Evolutionary conservation across 2,113 vertebrate genomes (phyloP).

Genomic region (Corythornis vintsioides): DNA sequence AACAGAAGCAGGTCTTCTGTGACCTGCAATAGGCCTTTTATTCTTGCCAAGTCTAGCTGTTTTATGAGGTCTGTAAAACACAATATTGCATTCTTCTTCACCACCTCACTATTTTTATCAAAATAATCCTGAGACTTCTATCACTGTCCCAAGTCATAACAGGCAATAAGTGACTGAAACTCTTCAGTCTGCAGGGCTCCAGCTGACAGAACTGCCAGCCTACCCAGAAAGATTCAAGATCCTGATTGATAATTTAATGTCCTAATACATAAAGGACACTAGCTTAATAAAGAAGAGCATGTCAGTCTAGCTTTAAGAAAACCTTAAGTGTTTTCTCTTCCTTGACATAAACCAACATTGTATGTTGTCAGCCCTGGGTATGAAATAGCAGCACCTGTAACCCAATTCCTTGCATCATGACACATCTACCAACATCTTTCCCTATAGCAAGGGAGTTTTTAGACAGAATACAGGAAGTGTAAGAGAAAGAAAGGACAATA

Average conservation of each 20-base stretch:
- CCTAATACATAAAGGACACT: not conserved
- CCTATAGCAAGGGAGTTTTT: not conserved
- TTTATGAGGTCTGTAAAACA: not conserved
- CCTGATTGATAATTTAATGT: not conserved
- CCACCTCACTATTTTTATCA: not conserved
- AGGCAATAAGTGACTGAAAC: not conserved
- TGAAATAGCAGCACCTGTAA: not conserved
- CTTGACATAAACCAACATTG: not conserved
- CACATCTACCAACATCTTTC: not conserved
- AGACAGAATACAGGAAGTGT: not conserved
- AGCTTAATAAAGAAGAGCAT: not conserved
- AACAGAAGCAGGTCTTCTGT: not conserved
- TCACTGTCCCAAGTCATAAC: rapidly evolving
- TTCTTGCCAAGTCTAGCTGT: not conserved
- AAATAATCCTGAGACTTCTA: not conserved
- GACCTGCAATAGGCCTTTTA: not conserved
- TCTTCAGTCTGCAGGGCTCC: not conserved
- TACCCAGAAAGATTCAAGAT: not conserved
- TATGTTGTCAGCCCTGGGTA: not conserved
- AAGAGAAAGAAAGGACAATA: not conserved
- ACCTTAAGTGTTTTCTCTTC: not conserved
- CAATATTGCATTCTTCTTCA: not conserved
- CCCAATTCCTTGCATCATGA: not conserved
- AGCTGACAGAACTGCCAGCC: not conserved
- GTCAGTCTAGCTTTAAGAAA: not conserved